Conservation (phyloP, 2,888 invertebrate genomes). For the Drosophila anomelani region DNA sequence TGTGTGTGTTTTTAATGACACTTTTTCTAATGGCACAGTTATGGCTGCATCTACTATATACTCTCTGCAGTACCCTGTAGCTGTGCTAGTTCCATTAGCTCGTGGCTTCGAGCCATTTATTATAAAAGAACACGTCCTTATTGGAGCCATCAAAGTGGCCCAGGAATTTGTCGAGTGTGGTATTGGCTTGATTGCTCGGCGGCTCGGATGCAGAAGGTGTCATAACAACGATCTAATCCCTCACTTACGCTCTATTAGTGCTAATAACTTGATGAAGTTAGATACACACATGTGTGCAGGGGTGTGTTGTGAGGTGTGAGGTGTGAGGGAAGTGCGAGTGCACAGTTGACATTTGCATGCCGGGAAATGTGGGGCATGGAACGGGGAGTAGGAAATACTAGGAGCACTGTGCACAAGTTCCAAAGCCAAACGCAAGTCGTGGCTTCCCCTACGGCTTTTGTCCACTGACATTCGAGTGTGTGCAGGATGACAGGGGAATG, state of each 20-base stretch:
- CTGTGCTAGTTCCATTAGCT: neutral
- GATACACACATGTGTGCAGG: constrained; percentile 54
- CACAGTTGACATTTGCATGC: constrained; percentile 23
- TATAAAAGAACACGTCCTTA: neutral
- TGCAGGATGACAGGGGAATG: constrained; percentile 6
- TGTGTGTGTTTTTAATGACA: too few relatives aligned
- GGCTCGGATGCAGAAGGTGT: constrained; percentile 43
- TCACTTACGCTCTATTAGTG: constrained; percentile 71
- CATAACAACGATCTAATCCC: constrained; percentile 69
- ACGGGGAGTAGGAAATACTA: too few relatives aligned
- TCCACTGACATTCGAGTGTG: constrained; percentile 18
- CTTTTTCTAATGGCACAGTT: too few relatives aligned
- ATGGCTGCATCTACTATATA: too few relatives aligned
- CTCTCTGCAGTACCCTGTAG: too few relatives aligned
- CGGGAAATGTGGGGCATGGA: neutral
- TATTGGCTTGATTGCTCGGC: constrained; percentile 37
- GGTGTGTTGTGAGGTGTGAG: neutral
- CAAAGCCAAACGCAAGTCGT: constrained; percentile 19
- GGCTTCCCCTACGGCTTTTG: constrained; percentile 16
- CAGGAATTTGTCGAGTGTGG: constrained; percentile 10
- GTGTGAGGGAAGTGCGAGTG: neutral
- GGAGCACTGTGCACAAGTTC: neutral
- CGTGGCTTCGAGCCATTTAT: neutral
- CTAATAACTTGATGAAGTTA: constrained; percentile 68
- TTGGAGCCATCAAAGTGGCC: constrained; percentile 4